Evolutionary conservation across 2,797 vertebrate genomes (phyloP), one percentile per base, ranked within the genome.

Genomic region (Amazona finschi): DNA sequence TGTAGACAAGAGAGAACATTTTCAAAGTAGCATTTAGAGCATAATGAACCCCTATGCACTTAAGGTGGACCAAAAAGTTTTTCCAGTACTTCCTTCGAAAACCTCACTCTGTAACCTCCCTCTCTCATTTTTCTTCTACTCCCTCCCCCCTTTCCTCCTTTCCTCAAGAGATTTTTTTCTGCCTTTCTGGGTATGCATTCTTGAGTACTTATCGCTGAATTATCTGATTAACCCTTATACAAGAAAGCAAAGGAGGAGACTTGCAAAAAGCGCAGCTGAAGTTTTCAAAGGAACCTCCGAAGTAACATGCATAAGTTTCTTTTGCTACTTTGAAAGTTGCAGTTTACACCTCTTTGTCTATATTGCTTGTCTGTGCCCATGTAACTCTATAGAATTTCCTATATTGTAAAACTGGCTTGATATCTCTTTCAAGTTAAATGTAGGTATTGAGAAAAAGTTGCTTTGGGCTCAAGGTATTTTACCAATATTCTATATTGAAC

Each of bases 21-120:
- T 93, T 93, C 55, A 66, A 85, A 93, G 62, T 18, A 67, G 60
- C 66, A 82, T 5, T 85, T 93, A 81, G 66, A 84, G 33, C 21
- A 11, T 62, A 49, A 18, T 69, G 61, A 92, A 24, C 36, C 38
- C 30, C 18, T 3, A 2, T 49, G 27, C 13, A 12, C 33, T 71
- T 11, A 93, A 89, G 28, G 39, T 65, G 57, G 39, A 86, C 46
- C 19, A 79, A 57, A 87, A 78, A 31, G 9, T 57, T 28, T 39
- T 64, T 85, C n/a, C 19, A 31, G 14, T 52, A 31, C 39, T 70
- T 89, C 30, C 24, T 77, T 94, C 47, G 70, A n/a, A 94, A 89
- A 38, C 19, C 21, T 72, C 11, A 2, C 7, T 27, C 21, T 62
- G 3, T 71, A 73, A 62, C 16, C 30, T 58, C 8, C 27, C 13